These are phyloP conservation scores for Hippocampus zosterae DNA, from an alignment of 2,113 vertebrate species.

Conservation along the genomic window DNA sequence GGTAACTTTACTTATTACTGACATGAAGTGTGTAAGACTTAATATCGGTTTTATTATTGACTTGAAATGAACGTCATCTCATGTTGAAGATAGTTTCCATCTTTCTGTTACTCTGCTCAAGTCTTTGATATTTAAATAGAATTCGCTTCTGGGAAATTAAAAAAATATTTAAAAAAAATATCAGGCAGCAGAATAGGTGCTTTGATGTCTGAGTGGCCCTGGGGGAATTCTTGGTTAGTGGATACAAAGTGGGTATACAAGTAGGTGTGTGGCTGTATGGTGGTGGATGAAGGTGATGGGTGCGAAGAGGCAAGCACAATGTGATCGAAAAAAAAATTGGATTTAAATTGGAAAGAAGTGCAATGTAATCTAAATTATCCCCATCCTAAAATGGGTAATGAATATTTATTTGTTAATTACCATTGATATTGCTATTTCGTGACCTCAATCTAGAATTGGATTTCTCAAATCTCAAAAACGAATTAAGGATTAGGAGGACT, in stretches of 20 bases:
- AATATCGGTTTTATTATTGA: background rate
- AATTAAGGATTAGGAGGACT: background rate
- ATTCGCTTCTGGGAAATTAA: conserved; percentile 31
- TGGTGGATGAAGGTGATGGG: background rate
- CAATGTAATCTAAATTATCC: background rate
- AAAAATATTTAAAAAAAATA: no score
- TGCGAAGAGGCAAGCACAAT: background rate
- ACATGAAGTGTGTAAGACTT: background rate
- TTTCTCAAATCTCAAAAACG: background rate
- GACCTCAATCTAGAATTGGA: background rate
- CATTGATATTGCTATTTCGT: background rate
- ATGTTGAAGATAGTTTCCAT: background rate
- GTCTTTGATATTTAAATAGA: conserved; percentile 39
- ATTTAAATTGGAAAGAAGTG: background rate
- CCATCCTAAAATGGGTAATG: background rate
- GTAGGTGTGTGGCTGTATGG: background rate
- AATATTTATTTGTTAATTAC: background rate
- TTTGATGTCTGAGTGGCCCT: conserved; percentile 57
- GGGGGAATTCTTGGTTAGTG: conserved; percentile 41
- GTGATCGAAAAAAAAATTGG: background rate
- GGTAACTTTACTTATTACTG: background rate
- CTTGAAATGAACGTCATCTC: background rate
- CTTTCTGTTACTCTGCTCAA: background rate
- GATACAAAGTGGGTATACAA: conserved; percentile 15
- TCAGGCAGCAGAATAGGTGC: conserved; percentile 18